These are phyloP conservation scores for Pseudobourletiella spinata DNA, from an alignment of 1,140 invertebrate genomes.

Conservation along the genomic window DNA sequence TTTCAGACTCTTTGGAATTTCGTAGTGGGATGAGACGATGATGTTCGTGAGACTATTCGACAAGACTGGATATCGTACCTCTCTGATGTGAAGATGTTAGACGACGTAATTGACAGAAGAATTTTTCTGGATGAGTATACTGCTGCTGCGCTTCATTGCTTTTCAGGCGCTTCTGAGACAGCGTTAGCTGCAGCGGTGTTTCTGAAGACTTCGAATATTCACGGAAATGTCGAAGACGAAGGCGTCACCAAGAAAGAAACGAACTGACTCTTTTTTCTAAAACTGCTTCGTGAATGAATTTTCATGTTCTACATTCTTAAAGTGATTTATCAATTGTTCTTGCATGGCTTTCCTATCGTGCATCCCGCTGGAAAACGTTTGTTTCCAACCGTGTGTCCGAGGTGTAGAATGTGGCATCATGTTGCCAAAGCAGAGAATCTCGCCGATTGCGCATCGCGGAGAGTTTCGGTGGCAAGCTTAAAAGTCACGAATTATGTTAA, in stretches of 20 bases:
- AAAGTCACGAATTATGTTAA: too few species aligned
- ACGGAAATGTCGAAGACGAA: too few species aligned
- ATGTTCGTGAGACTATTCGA: background rate
- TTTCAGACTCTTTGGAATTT: constrained; percentile 10
- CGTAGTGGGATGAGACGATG: background rate
- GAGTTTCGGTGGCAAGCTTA: too few species aligned
- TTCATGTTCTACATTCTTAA: constrained; percentile 32
- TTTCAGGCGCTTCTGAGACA: constrained; percentile 14
- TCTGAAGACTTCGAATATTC: background rate
- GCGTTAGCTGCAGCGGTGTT: constrained; percentile 3
- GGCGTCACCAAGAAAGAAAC: constrained; percentile 32
- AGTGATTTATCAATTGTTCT: constrained; percentile 40
- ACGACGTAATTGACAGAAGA: constrained; percentile 4
- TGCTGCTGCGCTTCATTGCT: constrained; percentile 12
- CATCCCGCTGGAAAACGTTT: constrained; percentile 40
- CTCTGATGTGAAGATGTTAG: background rate
- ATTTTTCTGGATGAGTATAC: background rate
- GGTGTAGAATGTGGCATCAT: constrained; percentile 41
- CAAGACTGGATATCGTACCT: background rate
- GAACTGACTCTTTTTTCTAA: background rate
- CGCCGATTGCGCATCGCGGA: too few species aligned
- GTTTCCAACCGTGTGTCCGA: constrained; percentile 41
- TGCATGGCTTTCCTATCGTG: constrained; percentile 38
- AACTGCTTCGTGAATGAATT: background rate
- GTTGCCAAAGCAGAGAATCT: constrained; percentile 39